Conservation (phyloP, 2,113 vertebrate genomes). For the Camelus dromedarius region DNA sequence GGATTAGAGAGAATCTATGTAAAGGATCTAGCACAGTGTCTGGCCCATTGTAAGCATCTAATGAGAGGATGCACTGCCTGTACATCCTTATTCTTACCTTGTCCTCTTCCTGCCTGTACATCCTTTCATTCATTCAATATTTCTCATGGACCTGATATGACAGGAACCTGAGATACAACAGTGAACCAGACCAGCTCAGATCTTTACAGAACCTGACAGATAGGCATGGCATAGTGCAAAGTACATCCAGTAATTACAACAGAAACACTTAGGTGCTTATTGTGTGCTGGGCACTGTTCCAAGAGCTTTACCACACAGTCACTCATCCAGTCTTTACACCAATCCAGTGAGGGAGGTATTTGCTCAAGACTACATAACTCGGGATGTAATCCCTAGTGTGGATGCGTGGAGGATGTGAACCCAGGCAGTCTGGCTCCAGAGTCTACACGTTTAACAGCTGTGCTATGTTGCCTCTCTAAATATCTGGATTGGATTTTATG, state of each 20-base stretch:
- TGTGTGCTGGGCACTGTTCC: not conserved
- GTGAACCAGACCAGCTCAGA: not conserved
- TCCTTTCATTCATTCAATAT: not conserved
- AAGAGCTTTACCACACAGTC: not conserved
- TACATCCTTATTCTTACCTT: not conserved
- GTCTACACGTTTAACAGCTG: not conserved
- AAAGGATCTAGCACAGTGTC: not conserved
- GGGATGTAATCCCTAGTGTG: not conserved
- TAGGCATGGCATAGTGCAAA: fast-evolving
- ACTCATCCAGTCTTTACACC: not conserved
- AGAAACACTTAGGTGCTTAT: not conserved
- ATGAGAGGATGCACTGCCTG: not conserved
- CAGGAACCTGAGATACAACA: not conserved
- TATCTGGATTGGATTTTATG: slow-evolving; percentile 13
- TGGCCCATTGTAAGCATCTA: not conserved
- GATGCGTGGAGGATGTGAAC: not conserved
- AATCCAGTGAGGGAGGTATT: not conserved
- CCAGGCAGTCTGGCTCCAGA: not conserved
- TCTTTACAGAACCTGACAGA: not conserved
- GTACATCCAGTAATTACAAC: not conserved
- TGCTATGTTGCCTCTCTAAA: not conserved
- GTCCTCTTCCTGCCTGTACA: not conserved
- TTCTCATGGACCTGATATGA: not conserved
- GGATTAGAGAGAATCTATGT: not conserved
- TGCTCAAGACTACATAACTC: not conserved